These are phyloP conservation scores for Ditylenchus weischeri DNA, from an alignment of 2,888 invertebrate species.

Conservation along the genomic window DNA sequence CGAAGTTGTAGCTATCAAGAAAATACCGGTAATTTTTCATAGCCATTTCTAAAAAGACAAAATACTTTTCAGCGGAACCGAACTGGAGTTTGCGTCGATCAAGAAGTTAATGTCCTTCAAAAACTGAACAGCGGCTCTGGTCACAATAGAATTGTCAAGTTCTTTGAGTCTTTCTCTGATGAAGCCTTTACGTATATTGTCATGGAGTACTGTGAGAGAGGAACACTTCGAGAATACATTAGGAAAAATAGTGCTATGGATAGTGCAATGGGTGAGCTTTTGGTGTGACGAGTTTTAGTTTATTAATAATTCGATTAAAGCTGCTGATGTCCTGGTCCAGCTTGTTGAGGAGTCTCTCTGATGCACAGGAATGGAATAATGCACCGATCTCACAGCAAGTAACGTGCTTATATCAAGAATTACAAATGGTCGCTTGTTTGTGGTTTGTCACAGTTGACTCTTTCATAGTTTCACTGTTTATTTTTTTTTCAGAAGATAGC, in stretches of 20 bases:
- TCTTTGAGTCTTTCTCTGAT: conserved; percentile 17
- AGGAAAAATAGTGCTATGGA: conserved; percentile 1
- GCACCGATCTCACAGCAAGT: conserved; percentile 21
- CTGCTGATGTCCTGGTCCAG: conserved; percentile 10
- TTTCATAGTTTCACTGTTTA: neutral
- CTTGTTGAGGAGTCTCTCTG: conserved; percentile 16
- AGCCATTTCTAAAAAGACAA: too few relatives aligned
- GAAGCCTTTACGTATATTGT: conserved; percentile 8
- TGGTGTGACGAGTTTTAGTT: too few relatives aligned
- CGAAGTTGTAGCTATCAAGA: conserved; percentile 11
- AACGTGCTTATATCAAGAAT: conserved; percentile 17
- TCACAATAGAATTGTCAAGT: conserved; percentile 14
- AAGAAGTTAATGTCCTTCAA: conserved; percentile 9
- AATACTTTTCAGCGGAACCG: conserved; percentile 1
- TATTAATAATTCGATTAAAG: neutral
- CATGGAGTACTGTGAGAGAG: conserved; percentile 18
- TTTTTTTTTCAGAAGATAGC: conserved; percentile 22
- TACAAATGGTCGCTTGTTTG: conserved; percentile 12
- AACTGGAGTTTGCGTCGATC: conserved; percentile 7
- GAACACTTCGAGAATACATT: conserved; percentile 15
- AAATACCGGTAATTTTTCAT: conserved; percentile 4
- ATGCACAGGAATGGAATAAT: conserved; percentile 20
- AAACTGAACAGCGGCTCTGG: conserved; percentile 12
- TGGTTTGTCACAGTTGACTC: neutral
- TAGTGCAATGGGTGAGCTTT: neutral